These are phyloP conservation scores for Lagorchestes hirsutus DNA, from an alignment of 2,797 vertebrate genomes.

Conservation along the genomic window DNA sequence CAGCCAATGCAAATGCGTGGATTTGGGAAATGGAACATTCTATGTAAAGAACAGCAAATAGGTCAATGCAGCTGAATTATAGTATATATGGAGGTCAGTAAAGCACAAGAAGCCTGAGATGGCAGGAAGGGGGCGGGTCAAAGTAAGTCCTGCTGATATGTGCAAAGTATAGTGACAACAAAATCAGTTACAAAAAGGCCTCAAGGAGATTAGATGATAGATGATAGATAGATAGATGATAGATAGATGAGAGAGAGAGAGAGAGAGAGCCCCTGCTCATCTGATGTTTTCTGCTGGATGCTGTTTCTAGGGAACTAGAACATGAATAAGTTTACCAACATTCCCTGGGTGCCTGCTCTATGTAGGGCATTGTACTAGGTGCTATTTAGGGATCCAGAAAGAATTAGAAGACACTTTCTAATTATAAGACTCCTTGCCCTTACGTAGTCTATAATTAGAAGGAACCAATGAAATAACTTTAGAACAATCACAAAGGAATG, in stretches of 20 bases:
- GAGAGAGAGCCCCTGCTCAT: not conserved
- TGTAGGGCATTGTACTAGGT: conserved; percentile 5
- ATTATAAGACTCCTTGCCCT: conserved; percentile 2
- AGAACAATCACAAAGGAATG: not conserved
- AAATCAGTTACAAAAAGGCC: not conserved
- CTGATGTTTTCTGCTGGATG: not conserved
- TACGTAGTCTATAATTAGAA: not conserved
- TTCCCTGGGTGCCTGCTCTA: not conserved
- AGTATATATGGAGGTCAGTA: not conserved
- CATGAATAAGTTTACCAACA: not conserved
- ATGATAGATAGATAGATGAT: not conserved
- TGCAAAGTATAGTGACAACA: not conserved
- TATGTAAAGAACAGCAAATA: not conserved
- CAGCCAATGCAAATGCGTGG: not conserved
- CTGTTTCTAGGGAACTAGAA: not conserved
- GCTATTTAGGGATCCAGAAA: not conserved
- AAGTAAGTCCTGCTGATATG: not conserved
- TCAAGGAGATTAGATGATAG: not conserved
- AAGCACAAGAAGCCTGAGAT: not conserved
- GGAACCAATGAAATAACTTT: not conserved
- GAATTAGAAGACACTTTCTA: not conserved
- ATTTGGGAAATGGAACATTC: not conserved
- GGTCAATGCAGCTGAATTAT: not conserved
- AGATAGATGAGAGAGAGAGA: not conserved
- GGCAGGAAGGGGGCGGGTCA: not conserved